Percentiles rank a stretch among this genome's conserved stretches.
Conservation (phyloP, 2,888 invertebrate species). For the Orthonevra nobilis region DNA sequence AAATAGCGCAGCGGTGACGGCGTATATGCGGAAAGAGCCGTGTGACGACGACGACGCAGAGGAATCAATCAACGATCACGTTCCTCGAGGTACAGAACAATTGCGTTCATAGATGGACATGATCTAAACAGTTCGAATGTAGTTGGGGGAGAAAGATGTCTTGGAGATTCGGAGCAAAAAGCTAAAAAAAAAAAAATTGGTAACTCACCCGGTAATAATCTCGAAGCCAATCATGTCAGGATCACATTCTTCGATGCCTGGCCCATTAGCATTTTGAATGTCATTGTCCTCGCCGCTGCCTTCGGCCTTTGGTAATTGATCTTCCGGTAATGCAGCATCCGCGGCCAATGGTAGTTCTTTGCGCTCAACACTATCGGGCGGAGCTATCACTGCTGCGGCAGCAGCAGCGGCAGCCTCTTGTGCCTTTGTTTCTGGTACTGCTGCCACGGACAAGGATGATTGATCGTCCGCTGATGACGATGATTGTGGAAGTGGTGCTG, state of each 20-base stretch:
- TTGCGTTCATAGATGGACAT: background rate
- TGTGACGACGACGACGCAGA: constrained; percentile 17
- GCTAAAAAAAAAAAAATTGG: constrained; percentile 47
- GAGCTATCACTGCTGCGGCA: constrained; percentile 66
- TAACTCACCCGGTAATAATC: constrained; percentile 89
- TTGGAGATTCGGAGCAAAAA: too few species aligned
- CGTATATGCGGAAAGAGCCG: constrained; percentile 15
- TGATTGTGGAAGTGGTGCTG: constrained; percentile 72
- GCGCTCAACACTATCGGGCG: constrained; percentile 52
- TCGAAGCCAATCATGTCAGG: constrained; percentile 95
- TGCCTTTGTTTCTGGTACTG: constrained; percentile 67
- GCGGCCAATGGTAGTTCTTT: constrained; percentile 60
- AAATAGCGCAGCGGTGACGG: constrained; percentile 3
- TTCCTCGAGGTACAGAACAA: constrained; percentile 32
- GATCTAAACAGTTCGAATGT: too few species aligned
- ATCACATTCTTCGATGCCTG: constrained; percentile 87
- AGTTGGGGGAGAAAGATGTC: too few species aligned
- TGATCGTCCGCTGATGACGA: constrained; percentile 57
- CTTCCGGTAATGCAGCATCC: constrained; percentile 64
- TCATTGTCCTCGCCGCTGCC: constrained; percentile 72
- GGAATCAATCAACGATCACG: constrained; percentile 65
- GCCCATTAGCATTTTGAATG: constrained; percentile 72
- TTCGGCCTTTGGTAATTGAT: constrained; percentile 74
- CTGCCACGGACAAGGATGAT: constrained; percentile 64
- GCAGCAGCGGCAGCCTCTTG: constrained; percentile 71